Percentiles rank a stretch among this genome's conserved stretches.
Evolutionary conservation across 2,113 vertebrate genomes (phyloP).

Genomic region (Myotis yumanensis): DNA sequence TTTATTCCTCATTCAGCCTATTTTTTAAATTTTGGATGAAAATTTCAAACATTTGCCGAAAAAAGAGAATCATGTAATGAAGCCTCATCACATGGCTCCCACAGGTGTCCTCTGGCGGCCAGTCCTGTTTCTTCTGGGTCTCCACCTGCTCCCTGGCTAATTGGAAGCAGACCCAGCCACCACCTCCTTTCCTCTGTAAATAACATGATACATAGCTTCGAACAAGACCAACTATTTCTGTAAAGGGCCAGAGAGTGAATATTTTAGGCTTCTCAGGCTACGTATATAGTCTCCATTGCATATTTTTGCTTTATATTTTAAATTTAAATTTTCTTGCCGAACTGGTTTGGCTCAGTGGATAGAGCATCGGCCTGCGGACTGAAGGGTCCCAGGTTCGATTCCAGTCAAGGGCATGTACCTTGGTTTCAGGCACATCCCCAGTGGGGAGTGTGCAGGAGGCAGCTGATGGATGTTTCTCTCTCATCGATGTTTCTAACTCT

Average conservation of each 20-base stretch:
- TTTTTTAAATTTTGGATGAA: neutral
- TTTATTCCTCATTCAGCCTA: neutral
- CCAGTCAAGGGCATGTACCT: no score
- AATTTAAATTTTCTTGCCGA: neutral
- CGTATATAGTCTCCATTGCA: neutral
- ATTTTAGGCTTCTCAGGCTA: neutral
- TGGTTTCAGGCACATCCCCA: no score
- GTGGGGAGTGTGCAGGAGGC: no score
- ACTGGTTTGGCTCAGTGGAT: no score
- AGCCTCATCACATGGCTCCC: neutral
- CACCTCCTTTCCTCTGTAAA: rapidly evolving
- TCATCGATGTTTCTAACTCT: no score
- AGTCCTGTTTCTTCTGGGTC: neutral
- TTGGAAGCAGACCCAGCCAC: neutral
- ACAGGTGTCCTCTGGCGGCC: neutral
- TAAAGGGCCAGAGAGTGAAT: neutral
- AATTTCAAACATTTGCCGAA: neutral
- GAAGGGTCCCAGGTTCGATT: no score
- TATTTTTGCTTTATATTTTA: neutral
- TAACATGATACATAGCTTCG: rapidly evolving
- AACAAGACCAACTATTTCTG: neutral
- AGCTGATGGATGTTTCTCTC: no score
- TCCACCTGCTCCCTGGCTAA: neutral
- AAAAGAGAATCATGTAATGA: neutral
- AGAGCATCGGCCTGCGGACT: no score